A percentile compares a stretch with the other conserved stretches of the same genome.
phyloP scores from a whole-genome alignment of 2,888 invertebrate species.

The Trichogramma dendrolimi region DNA sequence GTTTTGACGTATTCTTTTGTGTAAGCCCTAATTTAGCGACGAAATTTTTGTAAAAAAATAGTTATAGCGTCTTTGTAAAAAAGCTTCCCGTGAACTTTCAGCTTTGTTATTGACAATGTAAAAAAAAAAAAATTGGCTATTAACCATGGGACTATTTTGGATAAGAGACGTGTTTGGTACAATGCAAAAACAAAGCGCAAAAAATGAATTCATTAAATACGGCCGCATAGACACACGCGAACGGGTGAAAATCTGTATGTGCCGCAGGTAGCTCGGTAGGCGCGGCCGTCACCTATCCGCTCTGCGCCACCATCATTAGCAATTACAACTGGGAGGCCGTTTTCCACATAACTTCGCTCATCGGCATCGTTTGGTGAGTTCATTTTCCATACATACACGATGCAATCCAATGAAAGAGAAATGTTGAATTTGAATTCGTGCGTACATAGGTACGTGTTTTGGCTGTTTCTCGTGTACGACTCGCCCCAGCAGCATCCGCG shows the following conservation, averaged over 20 bases:
- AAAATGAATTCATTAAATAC: too few relatives aligned
- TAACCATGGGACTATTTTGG: too few relatives aligned
- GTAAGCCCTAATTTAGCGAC: too few relatives aligned
- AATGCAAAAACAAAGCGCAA: too few relatives aligned
- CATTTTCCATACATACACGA: neutral
- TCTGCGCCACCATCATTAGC: conserved; percentile 66
- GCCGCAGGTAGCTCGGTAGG: conserved; percentile 61
- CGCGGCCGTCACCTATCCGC: conserved; percentile 64
- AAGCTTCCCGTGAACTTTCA: too few relatives aligned
- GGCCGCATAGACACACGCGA: too few relatives aligned
- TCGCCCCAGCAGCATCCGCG: conserved; percentile 65
- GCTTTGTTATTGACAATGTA: too few relatives aligned
- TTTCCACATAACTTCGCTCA: conserved; percentile 62
- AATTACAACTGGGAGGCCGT: conserved; percentile 68
- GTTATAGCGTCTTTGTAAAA: too few relatives aligned
- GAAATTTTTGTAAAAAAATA: too few relatives aligned
- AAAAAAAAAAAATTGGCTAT: too few relatives aligned
- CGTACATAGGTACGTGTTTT: conserved; percentile 50
- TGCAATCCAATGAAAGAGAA: neutral
- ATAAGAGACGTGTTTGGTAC: too few relatives aligned
- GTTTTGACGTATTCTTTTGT: too few relatives aligned
- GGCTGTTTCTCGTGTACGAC: conserved; percentile 63
- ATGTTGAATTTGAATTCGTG: neutral
- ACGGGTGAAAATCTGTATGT: neutral
- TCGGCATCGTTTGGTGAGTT: conserved; percentile 63